phyloP scores from a whole-genome alignment of 2,888 invertebrate species.

The Iphiclides podalirius region DNA sequence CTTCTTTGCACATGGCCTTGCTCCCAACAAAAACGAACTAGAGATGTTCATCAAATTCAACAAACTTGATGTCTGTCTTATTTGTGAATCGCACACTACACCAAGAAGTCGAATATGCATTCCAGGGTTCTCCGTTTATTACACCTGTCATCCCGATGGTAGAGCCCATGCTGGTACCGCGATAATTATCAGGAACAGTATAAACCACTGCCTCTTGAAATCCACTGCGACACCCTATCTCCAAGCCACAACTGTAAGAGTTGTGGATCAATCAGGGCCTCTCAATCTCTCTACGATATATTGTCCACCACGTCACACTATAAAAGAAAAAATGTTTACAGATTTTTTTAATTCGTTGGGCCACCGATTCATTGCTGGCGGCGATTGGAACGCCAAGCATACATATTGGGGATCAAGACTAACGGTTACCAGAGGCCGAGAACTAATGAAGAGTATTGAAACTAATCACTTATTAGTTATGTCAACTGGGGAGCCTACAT shows the following conservation, averaged over 20 bases:
- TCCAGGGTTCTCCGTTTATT: background rate
- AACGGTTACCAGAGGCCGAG: conserved; percentile 20
- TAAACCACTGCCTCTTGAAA: too few relatives aligned
- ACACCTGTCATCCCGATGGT: background rate
- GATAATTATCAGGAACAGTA: too few relatives aligned
- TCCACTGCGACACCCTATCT: too few relatives aligned
- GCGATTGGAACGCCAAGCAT: conserved; percentile 30
- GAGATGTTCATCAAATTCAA: background rate
- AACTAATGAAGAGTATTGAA: conserved; percentile 13
- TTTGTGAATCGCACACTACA: background rate
- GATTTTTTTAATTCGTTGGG: conserved; percentile 18
- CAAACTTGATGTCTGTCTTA: background rate
- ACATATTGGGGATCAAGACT: conserved; percentile 25
- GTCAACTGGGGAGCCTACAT: too few relatives aligned
- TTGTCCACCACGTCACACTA: background rate
- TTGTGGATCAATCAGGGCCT: too few relatives aligned
- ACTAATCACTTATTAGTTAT: background rate
- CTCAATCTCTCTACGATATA: background rate
- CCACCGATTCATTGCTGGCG: conserved; percentile 23
- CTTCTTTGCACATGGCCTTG: background rate
- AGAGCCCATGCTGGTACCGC: too few relatives aligned
- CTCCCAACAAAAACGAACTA: background rate
- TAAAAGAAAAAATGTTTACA: background rate
- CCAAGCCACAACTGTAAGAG: too few relatives aligned
- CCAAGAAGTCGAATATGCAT: background rate